Conservation (phyloP, 2,888 invertebrate species). For the Limnephilus lunatus region DNA sequence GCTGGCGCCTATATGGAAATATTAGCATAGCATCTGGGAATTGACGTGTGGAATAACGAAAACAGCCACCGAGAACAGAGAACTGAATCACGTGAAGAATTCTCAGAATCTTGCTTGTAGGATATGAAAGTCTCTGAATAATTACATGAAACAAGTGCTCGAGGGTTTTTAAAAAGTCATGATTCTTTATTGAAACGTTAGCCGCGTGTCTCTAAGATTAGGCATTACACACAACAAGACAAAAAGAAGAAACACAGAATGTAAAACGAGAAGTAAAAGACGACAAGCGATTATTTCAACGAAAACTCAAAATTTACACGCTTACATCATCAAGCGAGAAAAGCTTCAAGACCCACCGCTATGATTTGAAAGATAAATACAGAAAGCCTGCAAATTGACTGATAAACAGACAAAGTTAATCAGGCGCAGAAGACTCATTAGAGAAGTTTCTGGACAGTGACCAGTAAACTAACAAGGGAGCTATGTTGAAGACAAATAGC, state of each 20-base stretch:
- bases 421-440: conserved; percentile 3
- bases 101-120: neutral
- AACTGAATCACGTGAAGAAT: conserved; percentile 7
- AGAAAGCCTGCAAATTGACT: neutral
- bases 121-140: neutral
- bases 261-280: too few species aligned
- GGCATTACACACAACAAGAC: too few species aligned
- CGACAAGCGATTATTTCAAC: too few species aligned
- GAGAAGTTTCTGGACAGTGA: neutral
- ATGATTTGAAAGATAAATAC: neutral
- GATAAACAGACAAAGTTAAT: neutral
- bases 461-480: neutral
- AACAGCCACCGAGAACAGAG: conserved; percentile 5
- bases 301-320: too few species aligned
- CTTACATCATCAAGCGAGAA: neutral
- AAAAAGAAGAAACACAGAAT: too few species aligned
- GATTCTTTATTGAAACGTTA: neutral
- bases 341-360: neutral
- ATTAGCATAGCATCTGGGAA: conserved; percentile 22
- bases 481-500: neutral
- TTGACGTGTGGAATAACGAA: neutral
- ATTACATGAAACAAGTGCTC: neutral
- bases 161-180: neutral
- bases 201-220: too few species aligned
- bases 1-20: conserved; percentile 38